Evolutionary conservation across 2,113 vertebrate species (phyloP).

Genomic region (Acrocephalus arundinaceus): DNA sequence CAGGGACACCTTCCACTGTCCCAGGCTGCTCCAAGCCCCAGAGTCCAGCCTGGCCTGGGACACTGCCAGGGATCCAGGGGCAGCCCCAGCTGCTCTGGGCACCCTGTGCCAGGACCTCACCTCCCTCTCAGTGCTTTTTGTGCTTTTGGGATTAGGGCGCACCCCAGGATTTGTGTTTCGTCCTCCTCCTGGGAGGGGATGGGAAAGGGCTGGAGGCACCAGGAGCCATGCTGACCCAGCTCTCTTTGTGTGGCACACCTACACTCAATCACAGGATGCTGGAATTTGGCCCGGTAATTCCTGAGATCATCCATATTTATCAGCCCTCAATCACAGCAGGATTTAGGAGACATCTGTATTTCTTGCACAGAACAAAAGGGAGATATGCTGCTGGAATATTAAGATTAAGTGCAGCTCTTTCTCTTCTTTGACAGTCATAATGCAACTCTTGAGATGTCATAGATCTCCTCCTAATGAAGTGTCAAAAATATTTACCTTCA

Average conservation of each 20-base stretch:
- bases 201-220: background rate
- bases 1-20: background rate
- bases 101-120: rapidly evolving
- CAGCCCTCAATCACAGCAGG: background rate
- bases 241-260: background rate
- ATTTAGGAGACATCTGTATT: conserved; percentile 32
- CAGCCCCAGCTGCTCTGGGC: background rate
- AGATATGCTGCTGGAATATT: background rate
- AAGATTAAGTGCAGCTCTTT: conserved; percentile 37
- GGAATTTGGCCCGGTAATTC: background rate
- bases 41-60: rapidly evolving
- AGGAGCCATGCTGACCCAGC: rapidly evolving
- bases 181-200: background rate
- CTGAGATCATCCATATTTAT: conserved; percentile 21
- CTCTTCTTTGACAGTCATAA: conserved; percentile 59
- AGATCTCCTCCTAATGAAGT: conserved; percentile 54
- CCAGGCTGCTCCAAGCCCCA: background rate
- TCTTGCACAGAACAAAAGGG: conserved; percentile 3
- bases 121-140: background rate
- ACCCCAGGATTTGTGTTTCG: rapidly evolving
- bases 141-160: background rate
- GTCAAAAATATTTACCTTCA: conserved; percentile 59
- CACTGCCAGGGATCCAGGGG: background rate
- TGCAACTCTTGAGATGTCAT: conserved; percentile 3
- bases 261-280: background rate